phyloP scores from a whole-genome alignment of 2,797 vertebrate species.

The Euthynnus affinis region DNA sequence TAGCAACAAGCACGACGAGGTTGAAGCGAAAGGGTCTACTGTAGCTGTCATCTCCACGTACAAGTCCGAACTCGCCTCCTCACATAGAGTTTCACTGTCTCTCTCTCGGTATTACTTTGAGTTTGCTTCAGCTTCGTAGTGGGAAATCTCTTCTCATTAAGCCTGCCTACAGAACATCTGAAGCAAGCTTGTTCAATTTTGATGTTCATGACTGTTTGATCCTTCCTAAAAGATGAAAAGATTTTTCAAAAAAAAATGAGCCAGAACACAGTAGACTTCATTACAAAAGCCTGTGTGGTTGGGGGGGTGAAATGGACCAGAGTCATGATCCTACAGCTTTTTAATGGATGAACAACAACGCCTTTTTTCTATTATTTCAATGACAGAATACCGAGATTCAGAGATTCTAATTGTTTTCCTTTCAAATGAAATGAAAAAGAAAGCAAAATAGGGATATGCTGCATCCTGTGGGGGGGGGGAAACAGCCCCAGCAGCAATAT shows the following conservation, averaged over 20 bases:
- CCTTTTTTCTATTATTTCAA: conserved; percentile 33
- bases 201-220: conserved; percentile 53
- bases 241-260: not conserved
- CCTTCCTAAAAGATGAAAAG: conserved; percentile 52
- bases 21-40: conserved; percentile 38
- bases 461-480: conserved; percentile 6
- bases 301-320: not conserved
- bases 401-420: conserved; percentile 34
- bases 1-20: not conserved
- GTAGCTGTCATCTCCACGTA: conserved; percentile 31
- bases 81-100: conserved; percentile 10
- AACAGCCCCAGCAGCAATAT: conserved; percentile 58
- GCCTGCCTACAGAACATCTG: conserved; percentile 35
- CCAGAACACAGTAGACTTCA: not conserved
- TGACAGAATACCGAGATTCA: conserved; percentile 23
- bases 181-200: conserved; percentile 40
- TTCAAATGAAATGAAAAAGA: conserved; percentile 36
- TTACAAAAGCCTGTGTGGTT: conserved; percentile 35
- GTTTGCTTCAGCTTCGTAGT: conserved; percentile 27
- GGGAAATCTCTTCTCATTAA: conserved; percentile 50
- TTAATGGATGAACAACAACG: conserved; percentile 18
- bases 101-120: not conserved
- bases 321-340: conserved; percentile 11
- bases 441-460: conserved; percentile 3
- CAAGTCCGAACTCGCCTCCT: conserved; percentile 44